These are phyloP conservation scores for Scaptomyza pallida DNA, from an alignment of 1,140 invertebrate genomes.

Conservation along the genomic window DNA sequence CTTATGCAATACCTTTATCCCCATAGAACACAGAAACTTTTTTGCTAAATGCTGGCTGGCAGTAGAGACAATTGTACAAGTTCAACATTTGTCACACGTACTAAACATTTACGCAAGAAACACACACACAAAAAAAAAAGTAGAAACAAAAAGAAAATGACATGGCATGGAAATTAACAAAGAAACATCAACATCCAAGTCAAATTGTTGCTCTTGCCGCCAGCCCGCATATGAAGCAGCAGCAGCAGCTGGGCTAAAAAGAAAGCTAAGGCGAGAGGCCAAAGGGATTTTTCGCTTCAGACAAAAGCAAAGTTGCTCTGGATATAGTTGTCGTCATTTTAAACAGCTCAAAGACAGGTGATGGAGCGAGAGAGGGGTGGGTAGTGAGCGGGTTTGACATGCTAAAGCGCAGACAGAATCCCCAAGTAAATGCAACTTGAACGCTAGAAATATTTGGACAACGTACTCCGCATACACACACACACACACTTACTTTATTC, in stretches of 20 bases:
- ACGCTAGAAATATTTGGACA: constrained; percentile 69
- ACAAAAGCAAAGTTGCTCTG: constrained; percentile 48
- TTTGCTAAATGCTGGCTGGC: constrained; percentile 41
- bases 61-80: constrained; percentile 65
- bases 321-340: constrained; percentile 77
- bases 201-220: constrained; percentile 50
- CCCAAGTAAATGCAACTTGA: constrained; percentile 60
- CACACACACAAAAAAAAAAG: constrained; percentile 2
- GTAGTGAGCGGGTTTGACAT: constrained; percentile 13
- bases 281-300: constrained; percentile 10
- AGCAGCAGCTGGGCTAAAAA: neutral
- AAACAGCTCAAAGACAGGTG: constrained; percentile 56
- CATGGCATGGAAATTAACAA: constrained; percentile 70
- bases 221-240: constrained; percentile 35
- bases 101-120: constrained; percentile 47
- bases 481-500: constrained; percentile 46
- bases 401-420: constrained; percentile 28
- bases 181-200: constrained; percentile 72
- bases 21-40: constrained; percentile 41
- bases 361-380: neutral
- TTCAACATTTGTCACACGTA: constrained; percentile 73
- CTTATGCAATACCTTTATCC: constrained; percentile 65
- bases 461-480: constrained; percentile 22
- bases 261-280: constrained; percentile 15
- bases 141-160: constrained; percentile 28